These are phyloP conservation scores for Ondatra zibethicus DNA, from an alignment of 2,113 vertebrate genomes.

Conservation along the genomic window DNA sequence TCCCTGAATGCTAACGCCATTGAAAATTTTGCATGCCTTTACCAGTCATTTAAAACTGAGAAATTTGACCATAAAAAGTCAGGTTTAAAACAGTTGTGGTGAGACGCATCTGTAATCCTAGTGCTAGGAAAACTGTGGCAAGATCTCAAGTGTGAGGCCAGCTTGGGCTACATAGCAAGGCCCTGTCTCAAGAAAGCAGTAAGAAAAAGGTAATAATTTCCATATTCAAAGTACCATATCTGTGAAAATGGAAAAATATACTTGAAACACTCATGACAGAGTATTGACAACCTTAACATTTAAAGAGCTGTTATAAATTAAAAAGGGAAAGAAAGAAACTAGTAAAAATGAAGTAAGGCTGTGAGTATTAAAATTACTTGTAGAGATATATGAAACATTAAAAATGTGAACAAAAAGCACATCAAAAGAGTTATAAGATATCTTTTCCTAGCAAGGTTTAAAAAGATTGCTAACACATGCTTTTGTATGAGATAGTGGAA, in stretches of 20 bases:
- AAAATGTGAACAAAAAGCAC: slow-evolving; percentile 30
- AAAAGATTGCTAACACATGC: not conserved
- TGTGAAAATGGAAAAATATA: slow-evolving; percentile 46
- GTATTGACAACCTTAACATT: slow-evolving; percentile 18
- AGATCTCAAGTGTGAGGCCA: not conserved
- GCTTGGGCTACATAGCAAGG: not conserved
- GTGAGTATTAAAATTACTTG: slow-evolving; percentile 32
- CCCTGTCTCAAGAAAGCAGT: not conserved
- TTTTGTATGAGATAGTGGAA: slow-evolving; percentile 20
- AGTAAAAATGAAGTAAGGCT: slow-evolving; percentile 45
- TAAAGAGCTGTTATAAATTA: slow-evolving; percentile 39
- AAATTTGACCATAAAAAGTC: not conserved
- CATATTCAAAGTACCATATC: not conserved
- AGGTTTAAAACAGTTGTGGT: not conserved
- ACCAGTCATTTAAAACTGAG: not conserved
- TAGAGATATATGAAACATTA: slow-evolving; percentile 31
- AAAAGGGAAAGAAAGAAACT: slow-evolving; percentile 36
- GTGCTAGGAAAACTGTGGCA: not conserved
- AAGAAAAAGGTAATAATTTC: not conserved
- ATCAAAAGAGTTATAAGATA: slow-evolving; percentile 48
- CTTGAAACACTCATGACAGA: slow-evolving; percentile 8
- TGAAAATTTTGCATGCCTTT: not conserved
- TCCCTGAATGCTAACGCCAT: not conserved
- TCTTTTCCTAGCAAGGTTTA: slow-evolving; percentile 19
- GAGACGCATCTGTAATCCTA: not conserved